phyloP scores from a whole-genome alignment of 2,797 vertebrate species.

The Arnoldichthys spilopterus region DNA sequence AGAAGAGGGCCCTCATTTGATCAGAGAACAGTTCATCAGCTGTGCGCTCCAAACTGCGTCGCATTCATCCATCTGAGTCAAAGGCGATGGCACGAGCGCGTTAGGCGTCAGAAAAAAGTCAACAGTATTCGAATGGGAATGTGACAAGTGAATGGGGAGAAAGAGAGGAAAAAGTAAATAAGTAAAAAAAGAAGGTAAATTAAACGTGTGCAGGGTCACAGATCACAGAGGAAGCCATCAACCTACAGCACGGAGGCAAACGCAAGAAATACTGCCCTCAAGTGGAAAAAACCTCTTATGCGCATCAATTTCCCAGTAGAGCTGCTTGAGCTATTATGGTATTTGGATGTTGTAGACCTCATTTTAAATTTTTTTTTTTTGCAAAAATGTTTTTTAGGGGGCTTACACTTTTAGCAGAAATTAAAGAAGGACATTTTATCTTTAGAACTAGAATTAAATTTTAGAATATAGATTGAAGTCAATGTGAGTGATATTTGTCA shows the following conservation, averaged over 20 bases:
- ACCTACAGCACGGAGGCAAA: not conserved
- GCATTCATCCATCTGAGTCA: not conserved
- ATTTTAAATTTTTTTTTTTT: too few species aligned
- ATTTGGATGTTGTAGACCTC: too few species aligned
- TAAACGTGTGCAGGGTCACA: not conserved
- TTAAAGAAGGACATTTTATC: too few species aligned
- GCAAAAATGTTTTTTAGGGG: too few species aligned
- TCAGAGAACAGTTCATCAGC: slow-evolving; percentile 11
- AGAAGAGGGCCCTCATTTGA: slow-evolving; percentile 23
- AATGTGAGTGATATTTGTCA: too few species aligned
- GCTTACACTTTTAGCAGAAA: too few species aligned
- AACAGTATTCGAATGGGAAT: not conserved
- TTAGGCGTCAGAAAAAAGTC: slow-evolving; percentile 14
- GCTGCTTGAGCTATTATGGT: not conserved
- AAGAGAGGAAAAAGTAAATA: too few species aligned
- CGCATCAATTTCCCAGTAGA: not conserved
- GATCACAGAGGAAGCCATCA: not conserved
- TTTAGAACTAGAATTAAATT: too few species aligned
- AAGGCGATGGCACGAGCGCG: not conserved
- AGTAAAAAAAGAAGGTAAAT: not conserved
- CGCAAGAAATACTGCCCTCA: slow-evolving; percentile 50
- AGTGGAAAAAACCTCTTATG: slow-evolving; percentile 13
- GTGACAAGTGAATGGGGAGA: not conserved
- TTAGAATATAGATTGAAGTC: too few species aligned
- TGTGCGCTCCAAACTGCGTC: not conserved